Evolutionary conservation across 2,888 invertebrate species (phyloP).

Genomic region (Hypolimnas misippus): DNA sequence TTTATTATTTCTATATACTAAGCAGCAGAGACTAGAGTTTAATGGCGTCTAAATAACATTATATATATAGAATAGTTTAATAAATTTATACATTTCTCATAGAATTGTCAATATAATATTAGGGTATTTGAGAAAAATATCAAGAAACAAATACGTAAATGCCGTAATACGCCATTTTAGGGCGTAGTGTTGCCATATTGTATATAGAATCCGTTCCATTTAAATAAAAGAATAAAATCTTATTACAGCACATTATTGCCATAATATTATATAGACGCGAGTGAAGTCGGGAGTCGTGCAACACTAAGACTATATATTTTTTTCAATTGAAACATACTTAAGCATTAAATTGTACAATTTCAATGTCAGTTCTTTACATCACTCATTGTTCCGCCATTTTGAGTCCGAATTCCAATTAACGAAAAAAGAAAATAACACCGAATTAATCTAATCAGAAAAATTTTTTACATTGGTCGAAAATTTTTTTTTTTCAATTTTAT

Average conservation of each 20-base stretch:
- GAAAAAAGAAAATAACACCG: slow-evolving; percentile 4
- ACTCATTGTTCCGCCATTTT: slow-evolving; percentile 31
- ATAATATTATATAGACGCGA: slow-evolving; percentile 35
- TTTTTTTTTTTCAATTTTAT: not conserved
- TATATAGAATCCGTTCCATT: not conserved
- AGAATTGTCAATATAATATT: slow-evolving; percentile 43
- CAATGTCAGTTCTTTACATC: slow-evolving; percentile 26
- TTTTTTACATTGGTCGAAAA: slow-evolving; percentile 4
- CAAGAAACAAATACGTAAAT: slow-evolving; percentile 19
- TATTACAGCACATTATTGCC: not conserved
- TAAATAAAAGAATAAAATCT: slow-evolving; percentile 3
- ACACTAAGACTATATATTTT: slow-evolving; percentile 36
- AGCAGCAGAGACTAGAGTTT: slow-evolving; percentile 77
- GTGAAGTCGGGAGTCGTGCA: slow-evolving; percentile 35
- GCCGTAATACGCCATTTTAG: slow-evolving; percentile 8
- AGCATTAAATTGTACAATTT: slow-evolving; percentile 38
- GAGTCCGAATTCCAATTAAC: slow-evolving; percentile 6
- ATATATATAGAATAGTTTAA: slow-evolving; percentile 47
- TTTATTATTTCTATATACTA: slow-evolving; percentile 56
- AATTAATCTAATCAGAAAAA: not conserved
- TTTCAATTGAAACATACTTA: slow-evolving; percentile 32
- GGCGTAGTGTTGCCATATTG: not conserved
- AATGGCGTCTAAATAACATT: slow-evolving; percentile 71
- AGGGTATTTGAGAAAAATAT: slow-evolving; percentile 36
- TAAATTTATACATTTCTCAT: slow-evolving; percentile 52